Base-by-base conservation (phyloP, 2,113 vertebrate species). In the Podiceps cristatus region DNA sequence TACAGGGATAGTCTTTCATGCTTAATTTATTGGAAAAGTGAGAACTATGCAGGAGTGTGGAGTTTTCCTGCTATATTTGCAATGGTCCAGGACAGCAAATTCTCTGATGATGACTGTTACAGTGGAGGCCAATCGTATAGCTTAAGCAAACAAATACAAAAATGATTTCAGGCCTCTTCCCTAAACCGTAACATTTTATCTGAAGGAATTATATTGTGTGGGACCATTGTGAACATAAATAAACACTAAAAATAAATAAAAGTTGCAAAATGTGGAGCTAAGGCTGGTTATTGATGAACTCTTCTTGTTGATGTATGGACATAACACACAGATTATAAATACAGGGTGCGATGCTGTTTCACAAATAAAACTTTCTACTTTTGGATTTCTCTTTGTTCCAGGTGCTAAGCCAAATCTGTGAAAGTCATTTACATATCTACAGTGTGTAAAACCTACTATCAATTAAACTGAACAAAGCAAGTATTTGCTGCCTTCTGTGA, bases 401-500 rank as follows among this genome's bases (percentile, higher is more conserved):
- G 40, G 25, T 95, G 60, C 49, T 40, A 67, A 55, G 56, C 88
- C 78, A 88, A 71, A 23, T 44, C 64, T 8, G 4, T 83, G 64
- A 31, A 95, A 95, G 35, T 93, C 1, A 78, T 64, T 93, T 90
- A 3, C 90, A 3, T 86, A 86, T 77, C 53, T 56, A 37, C 47
- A 72, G 27, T 53, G 27, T 88, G 68, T 88, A 75, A 68, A 73
- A 79, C 20, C 18, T 88, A 23, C 35, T 64, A n/a, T 62, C 67
- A 91, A 55, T 96, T 96, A 81, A 84, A 92, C 50, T 42, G 83
- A 95, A 88, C 56, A 88, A 94, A 94, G 55, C n/a, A 88, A 94
- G 68, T 35, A 56, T 62, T 82, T 84, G 33, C 64, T 93, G 63
- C 83, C 44, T 92, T 93, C 22, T 58, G 35, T 86, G 59, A 62